phyloP scores from a whole-genome alignment of 2,888 invertebrate species.

The Agrochola lota region DNA sequence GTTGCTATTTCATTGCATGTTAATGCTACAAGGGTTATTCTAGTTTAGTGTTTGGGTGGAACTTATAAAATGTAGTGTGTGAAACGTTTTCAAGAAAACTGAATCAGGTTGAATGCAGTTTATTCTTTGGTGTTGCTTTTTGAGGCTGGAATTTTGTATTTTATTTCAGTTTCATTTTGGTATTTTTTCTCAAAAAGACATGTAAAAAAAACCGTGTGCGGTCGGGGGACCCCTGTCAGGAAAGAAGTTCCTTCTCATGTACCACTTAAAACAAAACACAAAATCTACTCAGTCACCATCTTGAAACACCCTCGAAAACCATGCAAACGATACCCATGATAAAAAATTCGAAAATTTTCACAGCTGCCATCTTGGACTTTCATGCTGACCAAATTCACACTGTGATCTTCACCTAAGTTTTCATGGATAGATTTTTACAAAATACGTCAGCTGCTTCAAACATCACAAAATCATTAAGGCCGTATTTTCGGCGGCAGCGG shows the following conservation, averaged over 20 bases:
- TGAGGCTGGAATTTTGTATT: constrained; percentile 23
- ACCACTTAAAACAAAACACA: too few relatives aligned
- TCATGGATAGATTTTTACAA: too few relatives aligned
- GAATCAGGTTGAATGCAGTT: constrained; percentile 41
- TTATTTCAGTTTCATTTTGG: constrained; percentile 3
- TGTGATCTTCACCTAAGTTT: too few relatives aligned
- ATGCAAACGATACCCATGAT: too few relatives aligned
- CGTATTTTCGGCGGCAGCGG: too few relatives aligned
- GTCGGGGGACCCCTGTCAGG: too few relatives aligned
- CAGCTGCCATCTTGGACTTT: too few relatives aligned
- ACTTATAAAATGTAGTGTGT: constrained; percentile 46
- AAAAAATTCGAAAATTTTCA: too few relatives aligned
- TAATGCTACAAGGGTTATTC: not conserved
- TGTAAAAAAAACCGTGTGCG: not conserved
- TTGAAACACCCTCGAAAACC: too few relatives aligned
- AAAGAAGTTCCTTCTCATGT: too few relatives aligned
- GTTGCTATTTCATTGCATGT: not conserved
- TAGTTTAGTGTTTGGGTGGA: not conserved
- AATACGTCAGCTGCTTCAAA: not conserved
- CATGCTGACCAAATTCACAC: too few relatives aligned
- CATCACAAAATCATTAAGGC: not conserved
- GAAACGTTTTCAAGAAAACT: constrained; percentile 53
- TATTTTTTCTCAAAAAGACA: not conserved
- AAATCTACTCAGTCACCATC: too few relatives aligned
- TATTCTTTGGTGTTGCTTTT: constrained; percentile 33